A percentile compares a stretch with the other conserved stretches of the same genome.
phyloP scores from a whole-genome alignment of 2,888 invertebrate species.

The Spilarctia lutea region DNA sequence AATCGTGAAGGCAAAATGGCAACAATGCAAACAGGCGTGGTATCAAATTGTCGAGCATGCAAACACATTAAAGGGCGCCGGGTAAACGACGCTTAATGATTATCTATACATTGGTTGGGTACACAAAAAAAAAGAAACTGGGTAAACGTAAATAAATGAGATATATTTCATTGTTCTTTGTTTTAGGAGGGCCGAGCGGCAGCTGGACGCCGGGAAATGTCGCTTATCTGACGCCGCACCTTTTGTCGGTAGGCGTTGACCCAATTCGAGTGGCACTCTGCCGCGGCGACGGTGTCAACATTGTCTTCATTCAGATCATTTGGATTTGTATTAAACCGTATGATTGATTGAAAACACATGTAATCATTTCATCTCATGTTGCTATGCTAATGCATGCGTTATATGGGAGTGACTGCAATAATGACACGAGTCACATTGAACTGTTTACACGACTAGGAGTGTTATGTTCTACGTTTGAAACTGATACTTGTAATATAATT shows the following conservation, averaged over 20 bases:
- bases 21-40: conserved; percentile 84
- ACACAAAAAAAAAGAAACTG: conserved; percentile 67
- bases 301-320: conserved; percentile 70
- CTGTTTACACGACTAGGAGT: conserved; percentile 12
- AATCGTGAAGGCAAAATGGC: conserved; percentile 84
- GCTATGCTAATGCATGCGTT: conserved; percentile 11
- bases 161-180: conserved; percentile 81
- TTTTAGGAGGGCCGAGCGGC: conserved; percentile 77
- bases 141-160: conserved; percentile 77
- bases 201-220: conserved; percentile 80
- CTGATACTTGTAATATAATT: background rate
- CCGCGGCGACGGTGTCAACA: conserved; percentile 69
- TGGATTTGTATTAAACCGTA: conserved; percentile 55
- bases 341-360: conserved; percentile 32
- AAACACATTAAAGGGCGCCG: conserved; percentile 83
- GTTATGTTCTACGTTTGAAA: background rate
- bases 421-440: conserved; percentile 11
- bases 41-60: conserved; percentile 83
- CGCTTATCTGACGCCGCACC: conserved; percentile 84
- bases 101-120: conserved; percentile 75
- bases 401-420: background rate
- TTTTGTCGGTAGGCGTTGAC: conserved; percentile 84
- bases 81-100: conserved; percentile 81
- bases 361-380: conserved; percentile 36
- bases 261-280: conserved; percentile 80